Conservation (phyloP, 2,888 invertebrate species). For the Polydrusus cervinus region DNA sequence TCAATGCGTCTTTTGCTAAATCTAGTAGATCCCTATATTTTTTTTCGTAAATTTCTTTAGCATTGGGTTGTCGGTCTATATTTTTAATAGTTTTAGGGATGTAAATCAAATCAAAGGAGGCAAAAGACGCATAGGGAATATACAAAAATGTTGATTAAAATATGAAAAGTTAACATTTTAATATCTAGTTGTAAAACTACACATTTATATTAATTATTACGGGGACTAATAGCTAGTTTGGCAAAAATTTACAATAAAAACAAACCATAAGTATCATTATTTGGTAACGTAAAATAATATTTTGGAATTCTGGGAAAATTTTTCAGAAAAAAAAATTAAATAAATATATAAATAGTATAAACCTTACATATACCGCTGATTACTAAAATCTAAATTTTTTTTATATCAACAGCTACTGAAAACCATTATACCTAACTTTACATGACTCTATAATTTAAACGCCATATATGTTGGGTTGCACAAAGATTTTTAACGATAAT, state of each 20-base stretch:
- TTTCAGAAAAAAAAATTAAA: neutral
- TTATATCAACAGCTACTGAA: slow-evolving; percentile 20
- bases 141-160: slow-evolving; percentile 17
- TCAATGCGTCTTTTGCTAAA: neutral
- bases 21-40: neutral
- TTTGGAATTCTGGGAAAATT: neutral
- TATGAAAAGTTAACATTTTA: slow-evolving; percentile 22
- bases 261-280: neutral
- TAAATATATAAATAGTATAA: too few relatives aligned
- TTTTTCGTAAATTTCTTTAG: too few relatives aligned
- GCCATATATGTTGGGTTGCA: too few relatives aligned
- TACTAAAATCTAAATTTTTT: slow-evolving; percentile 7
- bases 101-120: neutral
- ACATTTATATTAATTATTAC: slow-evolving; percentile 23
- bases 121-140: slow-evolving; percentile 2
- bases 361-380: too few relatives aligned
- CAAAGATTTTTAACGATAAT: too few relatives aligned
- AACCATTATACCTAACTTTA: neutral
- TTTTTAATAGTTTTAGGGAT: too few relatives aligned
- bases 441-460: slow-evolving; percentile 2
- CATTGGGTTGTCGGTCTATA: too few relatives aligned
- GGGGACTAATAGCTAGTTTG: slow-evolving; percentile 34
- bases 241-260: slow-evolving; percentile 34
- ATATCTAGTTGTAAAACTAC: slow-evolving; percentile 25
- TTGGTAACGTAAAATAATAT: neutral